Percentiles rank a stretch among this genome's conserved stretches.
phyloP scores from a whole-genome alignment of 2,888 invertebrate genomes.

The Stenoptilia bipunctidactyla region DNA sequence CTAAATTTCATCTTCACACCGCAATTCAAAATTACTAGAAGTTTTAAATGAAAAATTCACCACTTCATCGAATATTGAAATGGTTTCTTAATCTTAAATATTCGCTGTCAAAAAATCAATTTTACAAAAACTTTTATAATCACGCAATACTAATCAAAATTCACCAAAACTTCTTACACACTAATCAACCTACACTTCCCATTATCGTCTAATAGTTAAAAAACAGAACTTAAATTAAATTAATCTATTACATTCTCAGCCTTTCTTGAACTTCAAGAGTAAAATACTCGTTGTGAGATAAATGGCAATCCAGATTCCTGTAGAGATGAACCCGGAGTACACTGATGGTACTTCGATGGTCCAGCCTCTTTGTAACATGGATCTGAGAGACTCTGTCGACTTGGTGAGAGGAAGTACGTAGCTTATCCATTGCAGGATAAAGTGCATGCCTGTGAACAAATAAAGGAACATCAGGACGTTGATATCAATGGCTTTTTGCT shows the following conservation, averaged over 20 bases:
- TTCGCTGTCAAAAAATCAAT: no score
- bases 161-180: neutral
- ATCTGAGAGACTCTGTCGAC: constrained; percentile 89
- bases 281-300: constrained; percentile 81
- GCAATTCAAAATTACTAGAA: no score
- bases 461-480: no score
- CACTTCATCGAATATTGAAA: no score
- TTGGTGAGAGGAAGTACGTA: constrained; percentile 87
- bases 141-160: neutral
- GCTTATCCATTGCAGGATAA: constrained; percentile 77
- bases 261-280: constrained; percentile 86
- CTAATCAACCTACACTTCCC: no score
- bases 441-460: constrained; percentile 75
- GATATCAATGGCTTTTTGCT: no score
- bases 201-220: no score
- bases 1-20: no score
- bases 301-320: constrained; percentile 82
- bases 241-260: constrained; percentile 51
- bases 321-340: constrained; percentile 85
- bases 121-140: no score
- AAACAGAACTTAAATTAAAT: no score
- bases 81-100: no score
- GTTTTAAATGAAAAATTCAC: no score
- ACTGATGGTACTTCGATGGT: constrained; percentile 77
- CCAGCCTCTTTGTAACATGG: constrained; percentile 89